Evolutionary conservation across 2,797 vertebrate genomes (phyloP).

Genomic region (Eulemur rubriventer): DNA sequence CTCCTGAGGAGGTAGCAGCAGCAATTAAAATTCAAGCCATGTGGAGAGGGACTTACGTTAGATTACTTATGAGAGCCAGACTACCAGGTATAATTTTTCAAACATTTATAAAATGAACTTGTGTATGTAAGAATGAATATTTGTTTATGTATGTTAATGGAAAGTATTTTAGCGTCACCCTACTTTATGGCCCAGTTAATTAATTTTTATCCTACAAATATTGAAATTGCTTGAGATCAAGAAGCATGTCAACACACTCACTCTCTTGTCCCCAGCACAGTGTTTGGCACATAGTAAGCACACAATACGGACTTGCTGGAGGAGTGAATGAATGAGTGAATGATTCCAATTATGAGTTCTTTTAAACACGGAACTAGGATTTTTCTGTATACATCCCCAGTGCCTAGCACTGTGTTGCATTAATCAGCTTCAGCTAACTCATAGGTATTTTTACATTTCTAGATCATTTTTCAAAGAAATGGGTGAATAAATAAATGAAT

Average conservation of each 20-base stretch:
- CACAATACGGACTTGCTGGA: background rate
- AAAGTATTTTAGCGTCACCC: background rate
- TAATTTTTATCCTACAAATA: background rate
- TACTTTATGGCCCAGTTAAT: background rate
- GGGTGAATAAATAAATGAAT: background rate
- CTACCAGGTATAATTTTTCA: constrained; percentile 85
- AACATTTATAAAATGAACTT: background rate
- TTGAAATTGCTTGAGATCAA: background rate
- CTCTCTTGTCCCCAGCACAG: background rate
- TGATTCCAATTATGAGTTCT: background rate
- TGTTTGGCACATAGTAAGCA: background rate
- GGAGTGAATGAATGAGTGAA: background rate
- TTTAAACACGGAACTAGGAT: background rate
- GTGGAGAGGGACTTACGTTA: constrained; percentile 86
- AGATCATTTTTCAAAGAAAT: background rate
- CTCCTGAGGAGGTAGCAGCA: constrained; percentile 85
- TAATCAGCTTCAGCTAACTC: background rate
- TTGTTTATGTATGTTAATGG: background rate
- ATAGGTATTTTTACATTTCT: background rate
- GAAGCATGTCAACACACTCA: background rate
- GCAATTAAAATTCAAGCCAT: constrained; percentile 88
- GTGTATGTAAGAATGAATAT: background rate
- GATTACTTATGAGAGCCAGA: constrained; percentile 85
- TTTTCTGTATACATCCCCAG: background rate
- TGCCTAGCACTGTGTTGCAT: background rate